These are phyloP conservation scores for Euura saliciscinereae DNA, from an alignment of 1,140 invertebrate species.

Conservation along the genomic window DNA sequence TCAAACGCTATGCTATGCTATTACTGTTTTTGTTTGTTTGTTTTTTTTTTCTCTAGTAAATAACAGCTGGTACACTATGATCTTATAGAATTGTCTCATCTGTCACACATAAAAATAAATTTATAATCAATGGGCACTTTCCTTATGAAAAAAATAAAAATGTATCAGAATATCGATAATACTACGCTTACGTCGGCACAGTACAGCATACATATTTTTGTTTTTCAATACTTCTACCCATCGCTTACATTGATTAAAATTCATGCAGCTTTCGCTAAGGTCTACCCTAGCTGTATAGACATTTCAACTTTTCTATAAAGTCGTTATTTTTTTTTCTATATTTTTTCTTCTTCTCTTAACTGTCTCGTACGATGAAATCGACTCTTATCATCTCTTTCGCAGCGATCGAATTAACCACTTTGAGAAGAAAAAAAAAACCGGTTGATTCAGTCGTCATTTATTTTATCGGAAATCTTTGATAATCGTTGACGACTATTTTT, in stretches of 20 bases:
- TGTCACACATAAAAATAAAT: not conserved
- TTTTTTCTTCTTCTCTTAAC: not conserved
- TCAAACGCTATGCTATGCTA: slow-evolving; percentile 43
- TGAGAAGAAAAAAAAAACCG: too few species aligned
- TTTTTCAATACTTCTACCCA: not conserved
- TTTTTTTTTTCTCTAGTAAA: not conserved
- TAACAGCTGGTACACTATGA: not conserved
- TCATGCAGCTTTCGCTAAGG: slow-evolving; percentile 43
- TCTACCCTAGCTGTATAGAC: slow-evolving; percentile 44
- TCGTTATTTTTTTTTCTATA: not conserved
- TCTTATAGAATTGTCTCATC: not conserved
- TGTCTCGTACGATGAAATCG: not conserved
- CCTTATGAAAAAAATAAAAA: too few species aligned
- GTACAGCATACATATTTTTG: not conserved
- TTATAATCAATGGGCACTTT: not conserved
- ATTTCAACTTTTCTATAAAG: slow-evolving; percentile 12
- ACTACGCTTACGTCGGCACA: not conserved
- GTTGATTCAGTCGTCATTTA: too few species aligned
- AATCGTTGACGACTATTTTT: too few species aligned
- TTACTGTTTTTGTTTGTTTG: not conserved
- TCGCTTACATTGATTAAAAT: slow-evolving; percentile 29
- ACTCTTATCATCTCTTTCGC: not conserved
- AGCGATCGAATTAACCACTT: too few species aligned
- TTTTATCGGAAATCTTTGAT: too few species aligned
- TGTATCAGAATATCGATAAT: not conserved